Evolutionary conservation across 2,113 vertebrate genomes (phyloP), one percentile per base, ranked within the genome.

Genomic region (Oreochromis aureus): DNA sequence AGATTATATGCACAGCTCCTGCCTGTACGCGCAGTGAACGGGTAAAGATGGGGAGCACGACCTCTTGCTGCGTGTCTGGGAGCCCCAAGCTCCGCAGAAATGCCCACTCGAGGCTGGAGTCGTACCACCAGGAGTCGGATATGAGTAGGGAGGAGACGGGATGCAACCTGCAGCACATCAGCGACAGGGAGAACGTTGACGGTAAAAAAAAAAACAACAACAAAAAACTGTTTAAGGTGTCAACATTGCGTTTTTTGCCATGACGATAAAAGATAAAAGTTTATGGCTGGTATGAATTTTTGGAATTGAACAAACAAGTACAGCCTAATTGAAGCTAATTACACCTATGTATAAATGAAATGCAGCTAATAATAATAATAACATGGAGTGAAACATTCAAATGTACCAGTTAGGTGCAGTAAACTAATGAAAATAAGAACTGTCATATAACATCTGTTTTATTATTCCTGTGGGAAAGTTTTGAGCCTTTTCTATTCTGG

Each of bases 91-190:
- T 91, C 73, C 83, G 93, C 80, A 89, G 95, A 61, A 94, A 94
- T 27, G 71, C 90, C 2, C 95, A 95, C 91, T 93, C 92, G 22
- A 79, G 95, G 83, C 93, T 95, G 87, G 95, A 95, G 54, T 92
- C 93, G 3, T 90, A 88, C 92, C 92, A 86, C 10, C 93, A 89
- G 86, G 94, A 95, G 78, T 91, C 94, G 34, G 95, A 95, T 30
- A 92, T 91, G 87, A 94, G 95, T 89, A 61, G 91, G 27, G 93
- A 92, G 85, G 95, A 95, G 80, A 93, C 94, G 32, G 91, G 53
- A 0, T 87, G 94, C 82, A 90, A 92, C 87, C 91, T 95, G 71
- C 95, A 95, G 92, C 95, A 95, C 95, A 95, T 95, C 95, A 95
- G 95, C 91, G 95, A 95, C 93, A 46, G 94, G 55, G 95, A 95